A percentile compares a stretch with the other conserved stretches of the same genome.
Evolutionary conservation across 2,797 vertebrate genomes (phyloP).

Genomic region (Pseudochaenichthys georgianus): DNA sequence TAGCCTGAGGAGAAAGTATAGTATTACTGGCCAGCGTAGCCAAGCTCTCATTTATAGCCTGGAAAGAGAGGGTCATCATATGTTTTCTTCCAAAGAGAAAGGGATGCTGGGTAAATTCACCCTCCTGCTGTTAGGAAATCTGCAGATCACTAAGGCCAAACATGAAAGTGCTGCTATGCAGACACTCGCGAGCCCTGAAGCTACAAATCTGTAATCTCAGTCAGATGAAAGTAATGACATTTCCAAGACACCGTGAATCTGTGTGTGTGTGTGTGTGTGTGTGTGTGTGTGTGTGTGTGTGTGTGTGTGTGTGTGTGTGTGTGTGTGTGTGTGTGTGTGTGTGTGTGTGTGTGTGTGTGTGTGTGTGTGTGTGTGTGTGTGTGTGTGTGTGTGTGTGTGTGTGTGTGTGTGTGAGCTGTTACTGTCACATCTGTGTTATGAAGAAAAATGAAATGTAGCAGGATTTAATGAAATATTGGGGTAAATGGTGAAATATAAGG

Average conservation of each 20-base stretch:
- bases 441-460: slow-evolving; percentile 26
- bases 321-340: slow-evolving; percentile 10
- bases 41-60: slow-evolving; percentile 17
- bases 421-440: slow-evolving; percentile 31
- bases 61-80: slow-evolving; percentile 19
- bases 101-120: slow-evolving; percentile 39
- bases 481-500: too few relatives aligned
- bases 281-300: too few relatives aligned
- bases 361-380: slow-evolving; percentile 2
- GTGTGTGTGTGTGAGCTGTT: slow-evolving; percentile 3
- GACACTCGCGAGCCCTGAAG: slow-evolving; percentile 48
- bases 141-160: slow-evolving; percentile 46
- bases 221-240: slow-evolving; percentile 49
- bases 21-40: slow-evolving; percentile 12
- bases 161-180: slow-evolving; percentile 56
- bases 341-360: slow-evolving; percentile 13
- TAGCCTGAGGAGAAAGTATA: slow-evolving; percentile 23
- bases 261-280: too few relatives aligned
- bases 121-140: slow-evolving; percentile 51
- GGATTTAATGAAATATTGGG: slow-evolving; percentile 36
- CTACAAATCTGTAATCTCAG: slow-evolving; percentile 48
- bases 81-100: slow-evolving; percentile 35
- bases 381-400: not conserved
- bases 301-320: too few relatives aligned
- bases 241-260: slow-evolving; percentile 38